Conservation (phyloP, 2,797 vertebrate species). For the Xyrichtys novacula region DNA sequence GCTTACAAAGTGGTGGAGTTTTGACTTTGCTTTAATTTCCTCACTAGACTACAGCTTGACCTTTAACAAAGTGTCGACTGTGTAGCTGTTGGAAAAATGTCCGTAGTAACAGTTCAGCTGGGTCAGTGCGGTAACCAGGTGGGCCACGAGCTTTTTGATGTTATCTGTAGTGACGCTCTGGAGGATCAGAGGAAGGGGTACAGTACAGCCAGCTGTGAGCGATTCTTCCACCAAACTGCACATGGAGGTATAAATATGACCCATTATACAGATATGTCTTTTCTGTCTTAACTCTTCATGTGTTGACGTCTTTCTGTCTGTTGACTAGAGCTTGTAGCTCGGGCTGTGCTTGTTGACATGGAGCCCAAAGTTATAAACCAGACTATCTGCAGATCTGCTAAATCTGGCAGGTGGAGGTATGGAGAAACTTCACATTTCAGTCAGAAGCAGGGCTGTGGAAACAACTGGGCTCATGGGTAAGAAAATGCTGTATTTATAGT, state of each 20-base stretch:
- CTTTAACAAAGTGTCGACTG: background rate
- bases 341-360: constrained; percentile 96
- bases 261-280: fast-evolving
- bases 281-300: background rate
- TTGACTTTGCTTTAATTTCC: too few species aligned
- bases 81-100: constrained; percentile 79
- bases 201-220: constrained; percentile 82
- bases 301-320: background rate
- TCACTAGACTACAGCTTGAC: background rate
- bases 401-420: constrained; percentile 91
- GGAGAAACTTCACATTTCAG: constrained; percentile 87
- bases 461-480: constrained; percentile 99
- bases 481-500: too few species aligned
- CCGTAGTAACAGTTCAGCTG: constrained; percentile 92
- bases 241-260: constrained; percentile 86
- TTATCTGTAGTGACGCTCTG: constrained; percentile 82
- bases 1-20: too few species aligned
- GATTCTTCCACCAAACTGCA: constrained; percentile 88
- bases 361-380: constrained; percentile 96
- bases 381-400: constrained; percentile 84
- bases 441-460: constrained; percentile 97
- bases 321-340: constrained; percentile 83
- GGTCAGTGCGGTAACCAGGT: constrained; percentile 99
- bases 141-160: constrained; percentile 89
- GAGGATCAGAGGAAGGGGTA: constrained; percentile 81